Conservation (phyloP, 1,140 invertebrate genomes). For the Ceratina japonica region DNA sequence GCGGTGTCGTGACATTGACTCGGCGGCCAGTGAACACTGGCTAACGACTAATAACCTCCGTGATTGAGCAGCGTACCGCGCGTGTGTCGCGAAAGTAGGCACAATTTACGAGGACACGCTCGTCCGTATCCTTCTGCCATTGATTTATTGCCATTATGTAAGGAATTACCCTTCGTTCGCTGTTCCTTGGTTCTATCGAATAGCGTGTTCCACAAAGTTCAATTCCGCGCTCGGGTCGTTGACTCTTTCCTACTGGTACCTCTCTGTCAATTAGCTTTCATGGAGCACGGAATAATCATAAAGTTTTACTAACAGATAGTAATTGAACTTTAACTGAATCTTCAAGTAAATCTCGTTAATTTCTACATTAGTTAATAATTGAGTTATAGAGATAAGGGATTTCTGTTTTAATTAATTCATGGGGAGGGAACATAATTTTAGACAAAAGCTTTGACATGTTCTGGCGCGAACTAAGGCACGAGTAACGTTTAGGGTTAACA, state of each 20-base stretch:
- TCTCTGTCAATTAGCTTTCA: neutral
- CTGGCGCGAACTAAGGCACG: neutral
- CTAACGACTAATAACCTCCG: slow-evolving; percentile 56
- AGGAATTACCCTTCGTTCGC: slow-evolving; percentile 2
- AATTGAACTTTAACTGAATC: too few species aligned
- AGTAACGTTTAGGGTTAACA: slow-evolving; percentile 8
- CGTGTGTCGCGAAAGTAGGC: slow-evolving; percentile 32
- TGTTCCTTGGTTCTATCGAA: neutral
- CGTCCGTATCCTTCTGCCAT: neutral
- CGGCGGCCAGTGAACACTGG: slow-evolving; percentile 2
- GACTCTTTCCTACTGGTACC: neutral
- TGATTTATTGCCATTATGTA: slow-evolving; percentile 35
- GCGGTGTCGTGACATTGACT: slow-evolving; percentile 53
- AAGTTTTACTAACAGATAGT: too few species aligned
- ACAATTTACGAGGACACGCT: slow-evolving; percentile 26
- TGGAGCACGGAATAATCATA: too few species aligned
- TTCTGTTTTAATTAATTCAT: neutral
- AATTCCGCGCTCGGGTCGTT: neutral
- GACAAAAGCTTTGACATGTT: neutral
- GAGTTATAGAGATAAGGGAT: neutral
- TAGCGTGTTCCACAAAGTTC: too few species aligned
- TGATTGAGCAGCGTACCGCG: slow-evolving; percentile 27
- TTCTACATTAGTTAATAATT: too few species aligned
- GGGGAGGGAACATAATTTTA: neutral
- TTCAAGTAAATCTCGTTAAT: too few species aligned